Evolutionary conservation across 2,888 invertebrate species (phyloP), one percentile per base, ranked within the genome.

Genomic region (Cerceris rybyensis): DNA sequence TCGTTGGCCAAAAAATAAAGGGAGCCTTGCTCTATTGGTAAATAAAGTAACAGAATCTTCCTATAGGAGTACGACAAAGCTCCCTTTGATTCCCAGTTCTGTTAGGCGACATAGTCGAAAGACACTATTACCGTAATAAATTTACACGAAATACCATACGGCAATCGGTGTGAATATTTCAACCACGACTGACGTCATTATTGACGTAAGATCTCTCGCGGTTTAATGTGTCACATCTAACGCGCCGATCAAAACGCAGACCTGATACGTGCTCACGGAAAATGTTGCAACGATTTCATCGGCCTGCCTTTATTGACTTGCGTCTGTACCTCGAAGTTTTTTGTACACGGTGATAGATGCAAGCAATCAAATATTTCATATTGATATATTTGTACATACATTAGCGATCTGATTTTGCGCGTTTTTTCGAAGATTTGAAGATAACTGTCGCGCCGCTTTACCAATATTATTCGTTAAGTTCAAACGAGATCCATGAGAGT

Each of bases 171-270:
- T 60, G 83, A 80, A 74, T 70, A 74, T 73, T 74, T 54, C 68
- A 72, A 14, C 52, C 70, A 61, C 69, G 61, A 83, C 73, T 83
- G 82, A 83, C 84, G 84, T 83, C 82, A 83, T 7, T 57, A 41
- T 72, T 70, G 82, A 77, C 84, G 84, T 71, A 75, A 65, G 65
- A 49, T 75, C 77, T 72, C 67, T 72, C 67, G 46, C n/a, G 59
- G 72, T 70, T 68, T 68, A 68, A 17, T 75, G 57, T 71, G 61
- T 73, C 71, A 50, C 58, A 70, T 54, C 14, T 67, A 64, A 28
- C 17, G 39, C 50, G 73, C 63, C 58, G 66, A 61, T 80, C 70
- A 52, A 70, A 65, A 46, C 57, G 42, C 57, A 72, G n/a, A 42
- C 43, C 39, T n/a, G 42, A 13, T 39, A 61, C 60, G 39, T 59